Base-by-base conservation (phyloP, 23 tunicate species). In the Halocynthia aurantium region DNA sequence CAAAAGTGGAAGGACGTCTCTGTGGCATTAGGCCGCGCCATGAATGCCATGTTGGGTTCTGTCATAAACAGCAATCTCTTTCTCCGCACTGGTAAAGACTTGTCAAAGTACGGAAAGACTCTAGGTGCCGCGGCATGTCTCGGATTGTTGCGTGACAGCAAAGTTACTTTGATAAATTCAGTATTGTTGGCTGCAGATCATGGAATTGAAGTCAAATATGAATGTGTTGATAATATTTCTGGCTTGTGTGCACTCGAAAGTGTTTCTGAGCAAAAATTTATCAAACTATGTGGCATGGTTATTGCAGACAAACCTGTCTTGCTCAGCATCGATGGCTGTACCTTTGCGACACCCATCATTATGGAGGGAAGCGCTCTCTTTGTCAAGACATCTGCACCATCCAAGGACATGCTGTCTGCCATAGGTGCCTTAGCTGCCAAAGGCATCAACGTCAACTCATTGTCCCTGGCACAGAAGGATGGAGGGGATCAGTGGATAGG, bases 71-170 rank as follows among this genome's bases (percentile, higher is more conserved):
- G 6, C 54, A 17, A 51, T 0, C 8, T 44, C n/a, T 19, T 68
- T 0, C 51, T 54, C 1, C 22, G 31, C 20, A 31, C 60, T 53
- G 91, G 91, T 13, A 51, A 12, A 5, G 64, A 21, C 40, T 77
- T 88, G 0, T 8, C 83, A 5, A 73, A 70, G 21, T 66, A 77
- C 21, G 87, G 84, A 9, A 62, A 71, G 7, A 52, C 85, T 22
- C 51, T 92, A 22, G 75, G 83, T 61, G 98, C 98, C 10, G 88
- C 98, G 5, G 61, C 83, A 8, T 92, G 85, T 54, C 69, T 77
- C 72, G 98, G 98, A 22, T 84, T 22, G 21, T 10, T 92, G 74
- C 52, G 21, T 8, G 18, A 70, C 67, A 18, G 69, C 8, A 60
- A 67, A 44, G 88, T 80, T 6, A 92, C 86, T 69, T 72, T 92